Base-by-base conservation (phyloP, 2,888 invertebrate species). In the Abscondita cerata region DNA sequence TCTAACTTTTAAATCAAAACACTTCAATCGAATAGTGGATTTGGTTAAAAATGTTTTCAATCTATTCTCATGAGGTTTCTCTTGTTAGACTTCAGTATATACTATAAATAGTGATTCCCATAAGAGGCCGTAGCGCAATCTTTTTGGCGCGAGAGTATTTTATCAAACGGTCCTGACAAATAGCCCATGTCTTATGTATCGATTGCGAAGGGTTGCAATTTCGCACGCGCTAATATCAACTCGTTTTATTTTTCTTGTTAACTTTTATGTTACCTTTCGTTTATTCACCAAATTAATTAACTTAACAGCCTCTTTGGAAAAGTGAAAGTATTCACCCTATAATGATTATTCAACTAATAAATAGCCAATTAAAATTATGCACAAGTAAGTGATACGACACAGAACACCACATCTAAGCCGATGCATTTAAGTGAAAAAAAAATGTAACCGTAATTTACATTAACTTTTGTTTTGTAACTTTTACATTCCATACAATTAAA, bases 101-200 rank as follows among this genome's bases (percentile, higher is more conserved):
- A 64, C 62, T 64, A 68, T 68, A 66, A 68, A 66, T 67, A 67
- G 64, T 64, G 64, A 68, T 68, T 65, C 67, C 67, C 65, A 62
- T 60, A 67, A 68, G 64, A 64, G 62, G 54, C 33, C 58, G 57
- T 44, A 52, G 65, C 63, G 67, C 66, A 67, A 67, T 69, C 65
- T 69, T 65, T 66, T 63, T 59, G 55, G 64, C 56, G 62, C 62
- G 55, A 51, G 50, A 51, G 64, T 61, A 55, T 66, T 68, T 64
- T 65, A 68, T 68, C 70, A 68, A 67, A 68, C 66, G 65, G 63
- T 63, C 65, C 65, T 73, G 69, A 73, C 73, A 73, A 73, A 73
- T 73, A 69, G 70, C 67, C 67, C 70, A 68, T 70, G 71, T 70
- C 71, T 69, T 68, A 62, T 48, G 68, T 71, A 70, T 71, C 68